These are phyloP conservation scores for Pantherophis alleghaniensis DNA, from an alignment of 2,797 vertebrate species.

Conservation along the genomic window DNA sequence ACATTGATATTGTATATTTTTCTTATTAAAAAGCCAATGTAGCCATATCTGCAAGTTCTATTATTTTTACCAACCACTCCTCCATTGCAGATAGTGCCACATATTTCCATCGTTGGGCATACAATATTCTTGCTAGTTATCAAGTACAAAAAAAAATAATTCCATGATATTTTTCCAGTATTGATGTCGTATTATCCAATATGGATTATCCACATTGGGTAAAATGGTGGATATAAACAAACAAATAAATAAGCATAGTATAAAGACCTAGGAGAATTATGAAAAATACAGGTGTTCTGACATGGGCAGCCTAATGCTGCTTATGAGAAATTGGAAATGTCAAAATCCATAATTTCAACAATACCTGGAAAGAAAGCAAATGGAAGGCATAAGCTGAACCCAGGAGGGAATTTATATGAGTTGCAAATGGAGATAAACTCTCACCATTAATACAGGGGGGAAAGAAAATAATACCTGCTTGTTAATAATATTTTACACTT, in stretches of 20 bases:
- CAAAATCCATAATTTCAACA: neutral
- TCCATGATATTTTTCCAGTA: too few species aligned
- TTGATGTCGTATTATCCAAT: neutral
- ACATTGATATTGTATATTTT: neutral
- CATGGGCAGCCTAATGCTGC: neutral
- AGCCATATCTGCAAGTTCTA: neutral
- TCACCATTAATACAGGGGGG: neutral
- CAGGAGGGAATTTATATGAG: neutral
- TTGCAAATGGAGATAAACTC: neutral
- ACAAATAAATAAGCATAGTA: neutral
- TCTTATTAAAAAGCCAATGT: neutral
- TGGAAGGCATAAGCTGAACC: neutral
- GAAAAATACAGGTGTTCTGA: neutral
- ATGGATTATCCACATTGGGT: neutral
- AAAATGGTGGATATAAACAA: neutral
- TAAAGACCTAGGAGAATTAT: neutral
- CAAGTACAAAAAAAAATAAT: too few species aligned
- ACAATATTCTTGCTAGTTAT: neutral
- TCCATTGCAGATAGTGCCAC: neutral
- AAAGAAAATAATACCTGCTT: neutral
- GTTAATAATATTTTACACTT: neutral
- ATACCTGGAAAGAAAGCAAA: neutral
- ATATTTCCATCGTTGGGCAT: neutral
- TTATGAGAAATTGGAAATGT: neutral
- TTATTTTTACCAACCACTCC: neutral